A percentile compares a stretch with the other conserved stretches of the same genome.
phyloP scores from a whole-genome alignment of 2,113 vertebrate genomes.

The Caranx melampygus region DNA sequence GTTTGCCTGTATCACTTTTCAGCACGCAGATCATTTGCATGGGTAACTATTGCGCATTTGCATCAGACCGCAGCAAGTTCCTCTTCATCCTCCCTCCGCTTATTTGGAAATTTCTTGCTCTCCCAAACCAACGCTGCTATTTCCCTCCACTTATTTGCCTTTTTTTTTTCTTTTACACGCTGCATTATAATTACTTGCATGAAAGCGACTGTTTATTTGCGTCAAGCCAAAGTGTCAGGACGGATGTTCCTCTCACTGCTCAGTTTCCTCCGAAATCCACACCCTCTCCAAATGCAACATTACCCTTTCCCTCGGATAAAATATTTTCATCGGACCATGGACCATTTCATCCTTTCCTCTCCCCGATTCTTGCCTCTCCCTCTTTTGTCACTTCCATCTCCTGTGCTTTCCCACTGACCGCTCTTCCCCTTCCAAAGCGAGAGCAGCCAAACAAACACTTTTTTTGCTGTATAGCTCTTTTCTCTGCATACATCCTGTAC shows the following conservation, averaged over 20 bases:
- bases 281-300: slow-evolving; percentile 55
- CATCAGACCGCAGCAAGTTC: slow-evolving; percentile 20
- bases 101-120: slow-evolving; percentile 28
- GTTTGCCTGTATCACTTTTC: slow-evolving; percentile 24
- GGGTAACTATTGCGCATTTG: slow-evolving; percentile 9
- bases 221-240: neutral
- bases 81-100: neutral
- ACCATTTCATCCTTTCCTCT: slow-evolving; percentile 58
- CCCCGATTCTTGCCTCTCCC: slow-evolving; percentile 36
- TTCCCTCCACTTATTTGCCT: slow-evolving; percentile 4
- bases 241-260: slow-evolving; percentile 15
- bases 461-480: neutral
- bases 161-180: slow-evolving; percentile 11
- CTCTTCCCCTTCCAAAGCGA: neutral
- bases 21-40: slow-evolving; percentile 28
- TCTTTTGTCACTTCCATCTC: slow-evolving; percentile 51
- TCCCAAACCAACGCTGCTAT: slow-evolving; percentile 18
- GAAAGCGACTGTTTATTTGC: slow-evolving; percentile 45
- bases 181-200: slow-evolving; percentile 32
- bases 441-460: neutral
- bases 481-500: neutral
- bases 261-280: slow-evolving; percentile 1
- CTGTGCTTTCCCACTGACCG: slow-evolving; percentile 16
- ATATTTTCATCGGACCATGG: slow-evolving; percentile 62
- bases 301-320: slow-evolving; percentile 59